These are phyloP conservation scores for Orthosia gracilis DNA, from an alignment of 2,888 invertebrate species.

Conservation along the genomic window DNA sequence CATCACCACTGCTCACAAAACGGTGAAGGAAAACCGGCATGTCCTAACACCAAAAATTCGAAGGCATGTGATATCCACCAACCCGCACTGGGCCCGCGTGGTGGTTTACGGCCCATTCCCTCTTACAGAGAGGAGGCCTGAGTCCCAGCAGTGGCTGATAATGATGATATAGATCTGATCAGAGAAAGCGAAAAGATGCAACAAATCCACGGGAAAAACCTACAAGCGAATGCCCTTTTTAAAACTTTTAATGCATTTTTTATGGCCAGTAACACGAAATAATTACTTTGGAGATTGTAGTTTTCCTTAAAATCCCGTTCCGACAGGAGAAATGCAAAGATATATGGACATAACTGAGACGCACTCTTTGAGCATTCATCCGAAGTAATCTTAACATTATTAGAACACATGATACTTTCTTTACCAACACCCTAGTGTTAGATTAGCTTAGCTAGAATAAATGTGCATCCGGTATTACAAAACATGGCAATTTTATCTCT, in stretches of 20 bases:
- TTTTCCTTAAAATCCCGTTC: background rate
- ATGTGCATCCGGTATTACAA: conserved; percentile 1
- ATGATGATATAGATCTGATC: no score
- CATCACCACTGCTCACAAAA: no score
- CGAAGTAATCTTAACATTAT: conserved; percentile 19
- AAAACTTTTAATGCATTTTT: background rate
- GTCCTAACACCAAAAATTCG: no score
- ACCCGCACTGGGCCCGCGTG: no score
- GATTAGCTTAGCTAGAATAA: conserved; percentile 16
- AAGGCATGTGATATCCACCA: no score
- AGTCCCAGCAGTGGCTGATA: no score
- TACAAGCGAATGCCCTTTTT: background rate
- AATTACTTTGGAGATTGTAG: background rate
- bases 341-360: conserved; percentile 20
- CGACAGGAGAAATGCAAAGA: background rate
- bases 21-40: no score
- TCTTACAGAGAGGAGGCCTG: no score
- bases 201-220: background rate
- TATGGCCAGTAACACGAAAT: background rate
- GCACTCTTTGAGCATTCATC: conserved; percentile 32
- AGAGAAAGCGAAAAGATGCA: background rate
- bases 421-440: conserved; percentile 15
- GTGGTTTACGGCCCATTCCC: no score
- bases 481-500: background rate
- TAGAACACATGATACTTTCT: conserved; percentile 40